Base-by-base conservation (phyloP, 2,888 invertebrate species). In the Falcaria lacertinaria region DNA sequence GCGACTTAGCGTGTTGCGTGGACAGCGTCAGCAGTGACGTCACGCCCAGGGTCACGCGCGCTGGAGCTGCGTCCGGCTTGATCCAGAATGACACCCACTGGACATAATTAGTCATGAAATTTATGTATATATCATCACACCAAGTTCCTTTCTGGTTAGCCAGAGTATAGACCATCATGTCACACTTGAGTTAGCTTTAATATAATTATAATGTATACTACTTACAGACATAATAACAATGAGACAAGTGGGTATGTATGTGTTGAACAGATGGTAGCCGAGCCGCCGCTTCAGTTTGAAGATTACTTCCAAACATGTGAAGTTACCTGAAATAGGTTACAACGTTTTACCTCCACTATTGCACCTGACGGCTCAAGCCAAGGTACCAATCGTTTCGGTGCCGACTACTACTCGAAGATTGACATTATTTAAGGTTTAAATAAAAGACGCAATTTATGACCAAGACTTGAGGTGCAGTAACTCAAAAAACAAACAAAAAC, bases 61-160 rank as follows among this genome's bases (percentile, higher is more conserved):
- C 97, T 0, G 97, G 97, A 3, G 97, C 97, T 0, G 97, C 97
- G 80, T 97, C 97, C 0, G 97, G 97, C 74, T 97, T 97, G 63
- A 97, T 97, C 97, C 97, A 97, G 85, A 97, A 97, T 0, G 97
- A 97, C 3, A 97, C 95, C 97, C 97, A 97, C 92, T 96, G 80
- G 19, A 79, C 3, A 36, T 14, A 19, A 11, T n/a, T n/a, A n/a
- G n/a, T n/a, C n/a, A 28, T 8, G 7, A 8, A 1, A 28, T 11
- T 28, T 28, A 28, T 28, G 6, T 3, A 7, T 28, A 28, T 1
- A n/a, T 8, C 17, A 17, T 0, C 32, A 33, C 32, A 80, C 6
- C 7, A 15, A 1, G 15, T n/a, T n/a, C n/a, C n/a, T n/a, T n/a
- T n/a, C n/a, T n/a, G n/a, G n/a, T n/a, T n/a, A n/a, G n/a, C n/a